Evolutionary conservation across 2,888 invertebrate species (phyloP), one percentile per base, ranked within the genome.

Genomic region (Metacarcinus magister): DNA sequence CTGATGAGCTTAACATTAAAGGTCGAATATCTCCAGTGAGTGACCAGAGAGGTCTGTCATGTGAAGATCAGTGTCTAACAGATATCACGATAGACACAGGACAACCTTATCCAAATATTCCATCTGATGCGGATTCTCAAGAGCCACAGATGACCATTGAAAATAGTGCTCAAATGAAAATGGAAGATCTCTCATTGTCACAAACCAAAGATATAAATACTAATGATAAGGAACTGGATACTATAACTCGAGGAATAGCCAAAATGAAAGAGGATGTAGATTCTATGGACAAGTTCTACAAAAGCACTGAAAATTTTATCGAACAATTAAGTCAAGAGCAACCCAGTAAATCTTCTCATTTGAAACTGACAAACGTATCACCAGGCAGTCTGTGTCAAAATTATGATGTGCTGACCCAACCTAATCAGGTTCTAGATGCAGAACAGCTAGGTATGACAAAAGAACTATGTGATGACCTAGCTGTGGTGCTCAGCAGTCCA

Each of bases 401-500:
- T 96, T 97, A 97, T 95, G 97, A 97, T 97, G 97, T 97, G 39
- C 96, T 97, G 16, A 97, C 97, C 91, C 97, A 97, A n/a, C 97
- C 98, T 60, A 97, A 97, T 95, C 97, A 98, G 97, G 98, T 98
- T 39, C 97, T 98, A n/a, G 98, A 98, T 97, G 98, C 98, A 19
- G 98, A 98, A 97, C 98, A 98, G 28, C 89, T 97, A 44, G 97
- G 97, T 10, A 91, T 97, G 46, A 94, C 97, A 5, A 97, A 97
- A 82, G 96, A 97, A 92, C 94, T 97, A 23, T 97, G 97, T 87
- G 98, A 98, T 97, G 98, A 98, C 97, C 97, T 98, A 32, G 98
- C 98, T 1, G 98, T 98, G 8, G 98, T 98, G 96, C 97, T 98
- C 28, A 98, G 98, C 93, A 98, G 98, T 97, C 98, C 98, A 0